Percentiles rank a stretch among this genome's conserved stretches.
Conservation (phyloP, 2,113 vertebrate genomes). For the Sorex araneus region DNA sequence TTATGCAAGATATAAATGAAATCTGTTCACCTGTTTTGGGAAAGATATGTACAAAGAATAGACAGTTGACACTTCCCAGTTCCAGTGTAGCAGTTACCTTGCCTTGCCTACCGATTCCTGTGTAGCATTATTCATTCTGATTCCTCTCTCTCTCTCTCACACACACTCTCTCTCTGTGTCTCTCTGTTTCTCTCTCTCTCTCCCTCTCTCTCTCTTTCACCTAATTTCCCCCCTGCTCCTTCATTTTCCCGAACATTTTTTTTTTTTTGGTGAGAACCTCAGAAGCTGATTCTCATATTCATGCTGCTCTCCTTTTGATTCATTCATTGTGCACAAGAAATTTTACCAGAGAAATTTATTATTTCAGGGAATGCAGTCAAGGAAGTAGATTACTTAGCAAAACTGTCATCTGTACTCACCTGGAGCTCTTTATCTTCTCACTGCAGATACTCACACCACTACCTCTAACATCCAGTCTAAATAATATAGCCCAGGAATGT, state of each 20-base stretch:
- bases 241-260: not conserved
- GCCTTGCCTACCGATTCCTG: slow-evolving; percentile 75
- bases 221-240: accelerated
- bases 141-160: not conserved
- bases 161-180: accelerated
- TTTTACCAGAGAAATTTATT: slow-evolving; percentile 71
- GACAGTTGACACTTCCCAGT: not conserved
- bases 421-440: slow-evolving; percentile 80
- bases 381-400: slow-evolving; percentile 78
- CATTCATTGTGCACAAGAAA: slow-evolving; percentile 83
- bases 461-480: slow-evolving; percentile 69
- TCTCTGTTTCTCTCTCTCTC: accelerated
- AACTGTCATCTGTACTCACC: slow-evolving; percentile 73
- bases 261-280: slow-evolving; percentile 13
- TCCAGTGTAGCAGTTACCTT: not conserved
- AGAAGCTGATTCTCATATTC: slow-evolving; percentile 85
- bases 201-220: accelerated
- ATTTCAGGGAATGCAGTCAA: slow-evolving; percentile 82
- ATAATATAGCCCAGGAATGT: slow-evolving; percentile 62
- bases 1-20: not conserved
- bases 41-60: accelerated
- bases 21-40: not conserved
- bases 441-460: slow-evolving; percentile 75
- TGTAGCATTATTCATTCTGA: slow-evolving; percentile 85
- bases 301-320: slow-evolving; percentile 87